These are phyloP conservation scores for Stenolophus ochropezus DNA, from an alignment of 2,888 invertebrate genomes.

Conservation along the genomic window DNA sequence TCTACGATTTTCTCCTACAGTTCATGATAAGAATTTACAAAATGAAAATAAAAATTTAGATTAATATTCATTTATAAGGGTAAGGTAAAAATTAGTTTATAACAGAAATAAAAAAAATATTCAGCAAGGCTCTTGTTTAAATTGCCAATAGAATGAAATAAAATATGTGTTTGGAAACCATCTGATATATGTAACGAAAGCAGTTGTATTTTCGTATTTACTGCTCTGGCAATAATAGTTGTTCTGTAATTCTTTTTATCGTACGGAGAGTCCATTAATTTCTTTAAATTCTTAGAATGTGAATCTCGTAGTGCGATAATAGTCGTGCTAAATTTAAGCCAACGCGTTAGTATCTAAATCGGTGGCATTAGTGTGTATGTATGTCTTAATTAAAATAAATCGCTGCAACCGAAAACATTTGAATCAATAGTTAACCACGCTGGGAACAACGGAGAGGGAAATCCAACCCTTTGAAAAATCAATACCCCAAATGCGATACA, in stretches of 20 bases:
- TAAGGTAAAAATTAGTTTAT: too few relatives aligned
- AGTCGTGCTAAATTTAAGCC: constrained; percentile 18
- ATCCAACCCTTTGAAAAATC: constrained; percentile 28
- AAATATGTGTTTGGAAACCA: not conserved
- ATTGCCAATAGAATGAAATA: not conserved
- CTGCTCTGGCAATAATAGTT: not conserved
- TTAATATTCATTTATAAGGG: too few relatives aligned
- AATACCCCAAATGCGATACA: constrained; percentile 18
- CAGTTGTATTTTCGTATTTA: not conserved
- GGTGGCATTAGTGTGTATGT: constrained; percentile 30
- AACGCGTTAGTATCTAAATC: constrained; percentile 6
- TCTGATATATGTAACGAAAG: not conserved
- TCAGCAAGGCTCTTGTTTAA: too few relatives aligned
- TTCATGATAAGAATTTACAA: too few relatives aligned
- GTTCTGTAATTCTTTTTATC: not conserved
- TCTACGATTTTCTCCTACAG: too few relatives aligned
- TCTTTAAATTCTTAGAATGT: not conserved
- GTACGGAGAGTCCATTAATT: not conserved
- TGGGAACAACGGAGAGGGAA: constrained; percentile 16
- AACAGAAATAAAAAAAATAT: too few relatives aligned
- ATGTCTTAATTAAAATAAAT: constrained; percentile 41
- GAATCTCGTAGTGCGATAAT: not conserved
- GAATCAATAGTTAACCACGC: constrained; percentile 45
- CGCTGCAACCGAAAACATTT: constrained; percentile 35
- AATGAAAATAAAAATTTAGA: too few relatives aligned